Evolutionary conservation across 1,140 invertebrate genomes (phyloP).

Genomic region (Metopolophium dirhodum): DNA sequence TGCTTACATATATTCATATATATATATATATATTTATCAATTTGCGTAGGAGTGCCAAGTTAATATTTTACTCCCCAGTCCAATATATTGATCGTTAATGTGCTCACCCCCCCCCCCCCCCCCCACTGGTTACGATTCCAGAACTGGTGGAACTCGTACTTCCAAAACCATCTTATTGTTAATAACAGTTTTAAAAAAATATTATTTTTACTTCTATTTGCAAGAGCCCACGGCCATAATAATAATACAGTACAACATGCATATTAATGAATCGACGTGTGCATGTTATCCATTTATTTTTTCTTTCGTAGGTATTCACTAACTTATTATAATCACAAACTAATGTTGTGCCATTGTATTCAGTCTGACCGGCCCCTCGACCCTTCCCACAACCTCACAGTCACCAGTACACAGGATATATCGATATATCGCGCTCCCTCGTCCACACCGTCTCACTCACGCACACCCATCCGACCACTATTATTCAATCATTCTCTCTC

Average conservation of each 20-base stretch:
- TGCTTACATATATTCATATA: too few relatives aligned
- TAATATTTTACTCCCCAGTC: neutral
- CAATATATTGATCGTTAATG: neutral
- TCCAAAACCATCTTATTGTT: too few relatives aligned
- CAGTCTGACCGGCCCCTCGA: neutral
- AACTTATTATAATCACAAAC: conserved; percentile 9
- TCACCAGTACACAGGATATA: too few relatives aligned
- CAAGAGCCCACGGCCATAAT: neutral
- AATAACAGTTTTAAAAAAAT: neutral
- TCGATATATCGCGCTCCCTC: too few relatives aligned
- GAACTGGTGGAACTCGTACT: neutral
- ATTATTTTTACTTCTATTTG: neutral
- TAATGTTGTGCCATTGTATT: conserved; percentile 16
- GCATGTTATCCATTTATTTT: neutral
- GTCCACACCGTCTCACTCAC: neutral
- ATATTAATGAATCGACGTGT: neutral
- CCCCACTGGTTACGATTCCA: neutral
- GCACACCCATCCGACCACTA: neutral
- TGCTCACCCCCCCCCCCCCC: too few relatives aligned
- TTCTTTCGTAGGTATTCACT: neutral
- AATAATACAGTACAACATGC: neutral
- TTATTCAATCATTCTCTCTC: neutral
- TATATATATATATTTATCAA: too few relatives aligned
- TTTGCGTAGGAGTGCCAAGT: neutral
- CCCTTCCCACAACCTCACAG: neutral